Evolutionary conservation across 2,888 invertebrate genomes (phyloP).

Genomic region (Mylabris sibirica): DNA sequence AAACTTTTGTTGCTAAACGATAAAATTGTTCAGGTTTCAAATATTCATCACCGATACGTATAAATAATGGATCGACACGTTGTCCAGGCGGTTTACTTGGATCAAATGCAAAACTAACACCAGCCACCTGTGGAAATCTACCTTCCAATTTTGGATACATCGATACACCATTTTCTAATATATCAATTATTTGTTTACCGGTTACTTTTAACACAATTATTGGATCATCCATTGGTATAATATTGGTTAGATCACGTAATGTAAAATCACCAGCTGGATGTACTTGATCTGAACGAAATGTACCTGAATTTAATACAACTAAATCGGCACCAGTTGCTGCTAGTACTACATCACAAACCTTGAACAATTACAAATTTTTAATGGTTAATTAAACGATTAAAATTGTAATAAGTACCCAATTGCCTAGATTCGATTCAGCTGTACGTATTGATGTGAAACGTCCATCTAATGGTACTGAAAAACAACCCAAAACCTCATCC

Average conservation of each 20-base stretch:
- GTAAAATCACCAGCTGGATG: constrained; percentile 87
- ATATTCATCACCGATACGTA: constrained; percentile 87
- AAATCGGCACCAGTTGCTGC: constrained; percentile 87
- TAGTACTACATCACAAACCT: constrained; percentile 78
- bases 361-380: constrained; percentile 12
- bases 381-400: constrained; percentile 12
- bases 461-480: constrained; percentile 88
- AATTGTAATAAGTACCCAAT: constrained; percentile 65
- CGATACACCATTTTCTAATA: constrained; percentile 84
- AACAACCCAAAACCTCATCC: constrained; percentile 82
- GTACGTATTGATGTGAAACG: constrained; percentile 82
- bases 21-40: constrained; percentile 76
- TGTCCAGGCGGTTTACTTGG: constrained; percentile 73
- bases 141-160: constrained; percentile 89
- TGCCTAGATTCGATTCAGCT: constrained; percentile 87
- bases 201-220: constrained; percentile 78
- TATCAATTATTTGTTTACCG: constrained; percentile 73
- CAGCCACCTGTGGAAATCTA: constrained; percentile 86
- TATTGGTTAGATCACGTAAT: constrained; percentile 80
- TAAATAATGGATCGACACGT: constrained; percentile 74
- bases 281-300: constrained; percentile 79
- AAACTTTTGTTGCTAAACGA: constrained; percentile 82
- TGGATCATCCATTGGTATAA: constrained; percentile 88
- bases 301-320: constrained; percentile 88
- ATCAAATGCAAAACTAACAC: constrained; percentile 79